These are phyloP conservation scores for Zosterops pallidus DNA, from an alignment of 2,113 vertebrate species.

Conservation along the genomic window DNA sequence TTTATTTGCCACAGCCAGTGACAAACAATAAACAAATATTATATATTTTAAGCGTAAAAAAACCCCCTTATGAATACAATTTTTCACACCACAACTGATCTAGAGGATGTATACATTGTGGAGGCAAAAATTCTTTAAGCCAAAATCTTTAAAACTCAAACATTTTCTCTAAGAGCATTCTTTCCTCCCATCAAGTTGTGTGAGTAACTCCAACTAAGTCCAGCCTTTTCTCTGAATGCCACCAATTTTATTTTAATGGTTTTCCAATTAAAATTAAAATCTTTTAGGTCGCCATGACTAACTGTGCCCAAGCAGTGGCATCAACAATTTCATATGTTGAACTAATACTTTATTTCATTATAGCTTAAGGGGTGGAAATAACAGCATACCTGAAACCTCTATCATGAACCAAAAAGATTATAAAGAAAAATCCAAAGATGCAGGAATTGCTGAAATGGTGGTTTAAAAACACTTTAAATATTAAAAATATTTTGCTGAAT, in stretches of 20 bases:
- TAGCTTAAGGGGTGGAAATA: background rate
- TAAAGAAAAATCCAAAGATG: background rate
- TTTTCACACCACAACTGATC: background rate
- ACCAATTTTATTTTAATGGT: background rate
- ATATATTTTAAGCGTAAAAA: background rate
- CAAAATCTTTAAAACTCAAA: background rate
- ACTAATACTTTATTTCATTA: background rate
- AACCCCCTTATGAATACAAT: background rate
- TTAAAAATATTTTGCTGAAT: background rate
- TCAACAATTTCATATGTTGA: background rate
- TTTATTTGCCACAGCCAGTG: background rate
- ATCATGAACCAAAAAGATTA: background rate
- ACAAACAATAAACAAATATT: background rate
- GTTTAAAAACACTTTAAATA: constrained; percentile 14
- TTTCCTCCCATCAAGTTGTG: background rate
- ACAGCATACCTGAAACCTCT: background rate
- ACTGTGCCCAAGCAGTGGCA: background rate
- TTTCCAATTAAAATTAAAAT: background rate
- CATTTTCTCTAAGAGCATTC: background rate
- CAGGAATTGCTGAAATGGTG: background rate
- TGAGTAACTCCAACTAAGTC: background rate
- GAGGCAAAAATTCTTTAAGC: background rate
- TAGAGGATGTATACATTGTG: rapidly evolving
- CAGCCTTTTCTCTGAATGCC: background rate
- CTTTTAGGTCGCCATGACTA: background rate